A percentile compares a stretch with the other conserved stretches of the same genome.
Evolutionary conservation across 2,113 vertebrate genomes (phyloP).

Genomic region (Proteles cristata): DNA sequence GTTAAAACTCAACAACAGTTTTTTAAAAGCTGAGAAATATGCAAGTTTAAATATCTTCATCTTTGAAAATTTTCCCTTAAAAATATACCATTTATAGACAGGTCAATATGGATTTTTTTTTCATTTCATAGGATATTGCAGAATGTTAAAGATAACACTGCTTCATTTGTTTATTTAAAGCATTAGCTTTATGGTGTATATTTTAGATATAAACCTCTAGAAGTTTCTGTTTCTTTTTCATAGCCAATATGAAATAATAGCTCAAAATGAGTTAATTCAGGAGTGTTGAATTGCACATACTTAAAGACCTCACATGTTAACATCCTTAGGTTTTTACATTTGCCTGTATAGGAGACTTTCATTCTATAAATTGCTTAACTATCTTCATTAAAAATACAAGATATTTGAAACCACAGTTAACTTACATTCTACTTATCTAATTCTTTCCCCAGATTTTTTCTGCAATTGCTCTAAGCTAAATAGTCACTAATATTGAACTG

Average conservation of each 20-base stretch:
- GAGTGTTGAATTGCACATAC: not conserved
- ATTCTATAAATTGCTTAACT: not conserved
- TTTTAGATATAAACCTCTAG: not conserved
- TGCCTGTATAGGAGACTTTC: not conserved
- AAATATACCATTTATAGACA: not conserved
- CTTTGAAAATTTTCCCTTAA: not conserved
- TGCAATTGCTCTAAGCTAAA: not conserved
- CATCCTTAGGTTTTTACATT: not conserved
- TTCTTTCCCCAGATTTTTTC: not conserved
- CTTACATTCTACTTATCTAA: not conserved
- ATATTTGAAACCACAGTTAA: not conserved
- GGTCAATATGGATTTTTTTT: not conserved
- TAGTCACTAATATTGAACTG: not conserved
- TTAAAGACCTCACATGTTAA: not conserved
- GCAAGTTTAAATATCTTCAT: not conserved
- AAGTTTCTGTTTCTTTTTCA: not conserved
- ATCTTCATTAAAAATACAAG: slow-evolving; percentile 17
- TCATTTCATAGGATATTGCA: not conserved
- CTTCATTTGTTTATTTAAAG: not conserved
- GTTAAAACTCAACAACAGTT: not conserved
- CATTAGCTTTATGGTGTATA: not conserved
- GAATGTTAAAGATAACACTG: not conserved
- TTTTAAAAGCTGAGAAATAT: not conserved
- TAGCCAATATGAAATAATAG: not conserved
- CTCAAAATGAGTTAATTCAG: not conserved